Evolutionary conservation across 2,113 vertebrate genomes (phyloP).

Genomic region (Litocranius walleri): DNA sequence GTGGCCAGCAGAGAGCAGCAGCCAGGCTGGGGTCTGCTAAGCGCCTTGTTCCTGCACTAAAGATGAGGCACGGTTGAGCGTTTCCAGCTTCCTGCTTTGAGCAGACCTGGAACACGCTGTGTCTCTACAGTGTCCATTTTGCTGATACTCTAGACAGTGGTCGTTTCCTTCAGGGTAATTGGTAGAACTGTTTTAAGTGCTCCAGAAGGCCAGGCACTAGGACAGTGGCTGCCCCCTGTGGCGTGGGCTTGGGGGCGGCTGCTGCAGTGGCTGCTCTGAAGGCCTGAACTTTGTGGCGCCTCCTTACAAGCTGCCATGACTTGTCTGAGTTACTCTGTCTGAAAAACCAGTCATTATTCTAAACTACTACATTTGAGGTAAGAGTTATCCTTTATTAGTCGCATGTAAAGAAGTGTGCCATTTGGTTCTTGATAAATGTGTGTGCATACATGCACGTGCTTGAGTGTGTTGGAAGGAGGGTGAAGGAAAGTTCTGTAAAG

Average conservation of each 20-base stretch:
- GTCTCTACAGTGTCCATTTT: slow-evolving; percentile 25
- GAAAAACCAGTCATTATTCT: slow-evolving; percentile 15
- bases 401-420: not conserved
- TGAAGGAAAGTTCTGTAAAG: not conserved
- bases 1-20: too few relatives aligned
- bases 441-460: not conserved
- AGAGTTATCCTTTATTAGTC: slow-evolving; percentile 33
- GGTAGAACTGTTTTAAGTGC: slow-evolving; percentile 22
- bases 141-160: not conserved
- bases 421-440: not conserved
- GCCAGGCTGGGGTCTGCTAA: rapidly evolving
- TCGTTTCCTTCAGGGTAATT: slow-evolving; percentile 60
- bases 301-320: not conserved
- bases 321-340: slow-evolving; percentile 10
- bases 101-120: not conserved
- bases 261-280: slow-evolving; percentile 64
- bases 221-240: slow-evolving; percentile 71
- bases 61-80: rapidly evolving
- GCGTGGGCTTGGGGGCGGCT: slow-evolving; percentile 42
- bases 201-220: slow-evolving; percentile 8
- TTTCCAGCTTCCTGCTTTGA: not conserved
- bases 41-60: rapidly evolving
- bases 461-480: not conserved
- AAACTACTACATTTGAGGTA: slow-evolving; percentile 28
- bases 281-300: not conserved